A percentile compares a stretch with the other conserved stretches of the same genome.
Conservation (phyloP, 2,113 vertebrate genomes). For the Scatophagus argus region DNA sequence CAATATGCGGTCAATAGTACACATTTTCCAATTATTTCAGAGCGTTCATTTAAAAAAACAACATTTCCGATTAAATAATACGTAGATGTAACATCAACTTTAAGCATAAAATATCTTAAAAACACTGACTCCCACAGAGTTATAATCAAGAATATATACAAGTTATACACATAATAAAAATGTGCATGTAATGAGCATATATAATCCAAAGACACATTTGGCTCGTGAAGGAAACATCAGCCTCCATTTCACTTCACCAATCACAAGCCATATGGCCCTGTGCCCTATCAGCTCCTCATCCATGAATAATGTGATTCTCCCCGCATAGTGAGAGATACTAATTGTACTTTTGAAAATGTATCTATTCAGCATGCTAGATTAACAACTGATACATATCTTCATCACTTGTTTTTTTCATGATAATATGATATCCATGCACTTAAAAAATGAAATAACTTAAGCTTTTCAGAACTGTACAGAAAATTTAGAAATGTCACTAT, state of each 20-base stretch:
- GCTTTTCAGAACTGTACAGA: neutral
- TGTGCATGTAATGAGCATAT: neutral
- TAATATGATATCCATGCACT: neutral
- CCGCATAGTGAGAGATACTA: neutral
- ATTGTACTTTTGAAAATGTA: neutral
- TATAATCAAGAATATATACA: neutral
- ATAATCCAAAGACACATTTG: neutral
- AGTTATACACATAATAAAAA: neutral
- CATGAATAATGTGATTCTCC: neutral
- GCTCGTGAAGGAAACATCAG: slow-evolving; percentile 9
- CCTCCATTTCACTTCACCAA: neutral
- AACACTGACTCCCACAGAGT: neutral
- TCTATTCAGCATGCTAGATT: neutral
- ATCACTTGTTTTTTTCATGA: neutral
- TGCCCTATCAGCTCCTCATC: slow-evolving; percentile 1
- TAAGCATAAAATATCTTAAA: neutral
- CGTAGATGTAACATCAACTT: neutral
- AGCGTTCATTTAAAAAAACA: neutral
- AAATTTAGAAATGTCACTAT: neutral
- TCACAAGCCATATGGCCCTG: neutral
- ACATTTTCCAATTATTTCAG: neutral
- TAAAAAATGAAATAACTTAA: neutral
- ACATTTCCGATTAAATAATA: neutral
- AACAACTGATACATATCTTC: neutral
- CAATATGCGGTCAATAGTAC: neutral